These are phyloP conservation scores for Myrmophylax atrothorax DNA, from an alignment of 2,113 vertebrate genomes.

Conservation along the genomic window DNA sequence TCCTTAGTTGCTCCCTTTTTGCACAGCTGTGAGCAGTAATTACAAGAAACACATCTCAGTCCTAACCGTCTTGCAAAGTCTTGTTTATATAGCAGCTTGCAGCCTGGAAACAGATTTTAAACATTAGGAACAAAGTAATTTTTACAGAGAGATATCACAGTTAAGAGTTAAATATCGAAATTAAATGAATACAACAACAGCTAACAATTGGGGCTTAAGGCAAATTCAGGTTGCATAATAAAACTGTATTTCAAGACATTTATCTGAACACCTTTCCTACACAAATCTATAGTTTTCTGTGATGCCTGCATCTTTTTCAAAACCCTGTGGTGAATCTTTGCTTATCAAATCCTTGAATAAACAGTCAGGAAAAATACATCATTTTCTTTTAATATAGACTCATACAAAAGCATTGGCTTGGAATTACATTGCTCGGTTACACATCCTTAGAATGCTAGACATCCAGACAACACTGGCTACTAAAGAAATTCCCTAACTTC, in stretches of 20 bases:
- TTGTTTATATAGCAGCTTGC: constrained; percentile 97
- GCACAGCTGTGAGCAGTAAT: constrained; percentile 97
- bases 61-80: constrained; percentile 94
- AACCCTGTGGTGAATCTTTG: not conserved
- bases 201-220: constrained; percentile 21
- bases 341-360: not conserved
- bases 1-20: constrained; percentile 90
- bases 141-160: constrained; percentile 43
- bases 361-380: not conserved
- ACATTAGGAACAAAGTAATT: constrained; percentile 64
- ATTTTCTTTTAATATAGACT: not conserved
- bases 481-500: not conserved
- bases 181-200: not conserved
- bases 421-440: not conserved
- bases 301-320: not conserved
- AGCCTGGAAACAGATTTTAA: constrained; percentile 83
- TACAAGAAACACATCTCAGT: constrained; percentile 97
- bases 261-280: not conserved
- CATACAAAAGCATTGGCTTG: not conserved
- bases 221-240: constrained; percentile 15
- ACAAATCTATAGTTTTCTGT: not conserved
- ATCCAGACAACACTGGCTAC: not conserved
- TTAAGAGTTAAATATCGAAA: constrained; percentile 17
- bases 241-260: not conserved
- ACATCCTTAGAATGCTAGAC: not conserved